phyloP scores from a whole-genome alignment of 2,113 vertebrate species.

The Sylvia atricapilla region DNA sequence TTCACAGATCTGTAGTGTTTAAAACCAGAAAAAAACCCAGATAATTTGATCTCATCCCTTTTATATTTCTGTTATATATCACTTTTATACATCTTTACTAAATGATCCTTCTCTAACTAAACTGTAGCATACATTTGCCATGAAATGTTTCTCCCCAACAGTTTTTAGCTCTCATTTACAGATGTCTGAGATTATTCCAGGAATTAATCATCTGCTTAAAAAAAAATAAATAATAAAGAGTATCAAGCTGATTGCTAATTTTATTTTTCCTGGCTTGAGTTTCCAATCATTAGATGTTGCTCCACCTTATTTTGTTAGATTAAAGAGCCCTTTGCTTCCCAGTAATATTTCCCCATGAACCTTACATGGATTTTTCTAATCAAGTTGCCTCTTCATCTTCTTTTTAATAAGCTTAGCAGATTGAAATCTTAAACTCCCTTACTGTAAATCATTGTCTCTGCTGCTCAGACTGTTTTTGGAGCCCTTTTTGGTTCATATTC shows the following conservation, averaged over 20 bases:
- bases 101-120: background rate
- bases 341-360: slow-evolving; percentile 20
- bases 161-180: slow-evolving; percentile 10
- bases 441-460: background rate
- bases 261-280: slow-evolving; percentile 57
- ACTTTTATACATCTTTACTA: background rate
- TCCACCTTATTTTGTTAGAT: slow-evolving; percentile 38
- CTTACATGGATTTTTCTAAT: slow-evolving; percentile 41
- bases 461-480: background rate
- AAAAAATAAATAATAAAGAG: background rate
- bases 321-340: slow-evolving; percentile 35
- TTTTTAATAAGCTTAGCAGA: slow-evolving; percentile 45
- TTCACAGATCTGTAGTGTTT: background rate
- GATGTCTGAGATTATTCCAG: slow-evolving; percentile 5
- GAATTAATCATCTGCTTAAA: slow-evolving; percentile 6
- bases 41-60: background rate
- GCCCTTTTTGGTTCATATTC: background rate
- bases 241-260: slow-evolving; percentile 52
- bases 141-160: background rate
- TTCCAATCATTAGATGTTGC: slow-evolving; percentile 22
- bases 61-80: background rate
- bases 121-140: background rate
- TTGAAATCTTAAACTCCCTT: slow-evolving; percentile 12
- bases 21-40: background rate
- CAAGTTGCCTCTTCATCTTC: slow-evolving; percentile 31